Evolutionary conservation across 2,113 vertebrate genomes (phyloP).

Genomic region (Hyperoodon ampullatus): DNA sequence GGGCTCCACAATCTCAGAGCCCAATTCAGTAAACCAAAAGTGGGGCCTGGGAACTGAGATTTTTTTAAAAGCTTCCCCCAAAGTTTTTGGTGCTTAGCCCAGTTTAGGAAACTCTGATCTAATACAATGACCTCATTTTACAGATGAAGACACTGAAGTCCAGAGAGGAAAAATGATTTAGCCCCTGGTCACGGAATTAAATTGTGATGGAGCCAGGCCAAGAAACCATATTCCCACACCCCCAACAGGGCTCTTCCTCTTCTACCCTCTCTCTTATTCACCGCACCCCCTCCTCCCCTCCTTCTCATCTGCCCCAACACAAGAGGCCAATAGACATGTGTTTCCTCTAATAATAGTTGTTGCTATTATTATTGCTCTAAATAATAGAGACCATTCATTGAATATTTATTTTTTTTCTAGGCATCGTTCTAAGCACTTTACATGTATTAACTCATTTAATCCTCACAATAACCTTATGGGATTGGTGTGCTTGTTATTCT

Average conservation of each 20-base stretch:
- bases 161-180: background rate
- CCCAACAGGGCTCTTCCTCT: background rate
- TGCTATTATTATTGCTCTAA: background rate
- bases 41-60: background rate
- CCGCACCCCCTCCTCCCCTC: fast-evolving
- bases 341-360: background rate
- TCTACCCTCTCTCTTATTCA: background rate
- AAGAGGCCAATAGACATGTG: background rate
- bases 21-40: background rate
- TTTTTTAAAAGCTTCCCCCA: background rate
- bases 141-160: background rate
- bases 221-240: background rate
- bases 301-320: background rate
- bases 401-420: background rate
- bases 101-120: background rate
- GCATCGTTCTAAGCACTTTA: background rate
- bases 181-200: background rate
- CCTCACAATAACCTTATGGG: background rate
- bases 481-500: background rate
- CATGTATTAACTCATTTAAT: background rate
- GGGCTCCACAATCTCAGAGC: background rate
- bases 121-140: background rate
- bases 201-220: background rate
- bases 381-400: background rate
- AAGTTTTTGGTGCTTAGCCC: background rate